Evolutionary conservation across 2,797 vertebrate genomes (phyloP).

Genomic region (Xenentodon cancila): DNA sequence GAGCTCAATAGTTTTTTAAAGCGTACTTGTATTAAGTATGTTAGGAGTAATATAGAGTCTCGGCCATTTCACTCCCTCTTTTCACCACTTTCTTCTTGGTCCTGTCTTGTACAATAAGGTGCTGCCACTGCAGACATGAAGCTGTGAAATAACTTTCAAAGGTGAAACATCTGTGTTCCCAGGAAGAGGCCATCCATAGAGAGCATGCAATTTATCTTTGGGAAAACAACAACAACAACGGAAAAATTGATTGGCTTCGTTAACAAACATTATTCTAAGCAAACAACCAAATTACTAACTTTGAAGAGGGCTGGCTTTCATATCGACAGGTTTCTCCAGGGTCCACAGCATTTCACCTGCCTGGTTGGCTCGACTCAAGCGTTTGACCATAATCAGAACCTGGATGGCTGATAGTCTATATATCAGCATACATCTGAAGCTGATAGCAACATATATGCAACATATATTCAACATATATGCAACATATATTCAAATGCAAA

Average conservation of each 20-base stretch:
- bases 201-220: slow-evolving; percentile 32
- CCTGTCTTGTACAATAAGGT: background rate
- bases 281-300: slow-evolving; percentile 43
- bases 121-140: background rate
- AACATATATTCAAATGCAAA: too few relatives aligned
- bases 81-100: background rate
- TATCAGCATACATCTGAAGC: too few relatives aligned
- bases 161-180: slow-evolving; percentile 12
- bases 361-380: too few relatives aligned
- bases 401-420: too few relatives aligned
- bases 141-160: slow-evolving; percentile 8
- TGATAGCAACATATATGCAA: too few relatives aligned
- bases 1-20: slow-evolving; percentile 65
- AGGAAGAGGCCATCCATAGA: slow-evolving; percentile 1
- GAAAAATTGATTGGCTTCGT: slow-evolving; percentile 70
- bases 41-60: background rate
- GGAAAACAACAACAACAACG: slow-evolving; percentile 1
- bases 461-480: too few relatives aligned
- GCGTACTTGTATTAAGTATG: slow-evolving; percentile 48
- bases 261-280: slow-evolving; percentile 69
- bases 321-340: slow-evolving; percentile 49
- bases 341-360: slow-evolving; percentile 42
- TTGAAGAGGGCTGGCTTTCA: slow-evolving; percentile 22
- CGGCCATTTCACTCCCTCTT: too few relatives aligned
- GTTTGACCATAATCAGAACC: too few relatives aligned